phyloP scores from a whole-genome alignment of 2,113 vertebrate genomes.

The Struthio camelus region DNA sequence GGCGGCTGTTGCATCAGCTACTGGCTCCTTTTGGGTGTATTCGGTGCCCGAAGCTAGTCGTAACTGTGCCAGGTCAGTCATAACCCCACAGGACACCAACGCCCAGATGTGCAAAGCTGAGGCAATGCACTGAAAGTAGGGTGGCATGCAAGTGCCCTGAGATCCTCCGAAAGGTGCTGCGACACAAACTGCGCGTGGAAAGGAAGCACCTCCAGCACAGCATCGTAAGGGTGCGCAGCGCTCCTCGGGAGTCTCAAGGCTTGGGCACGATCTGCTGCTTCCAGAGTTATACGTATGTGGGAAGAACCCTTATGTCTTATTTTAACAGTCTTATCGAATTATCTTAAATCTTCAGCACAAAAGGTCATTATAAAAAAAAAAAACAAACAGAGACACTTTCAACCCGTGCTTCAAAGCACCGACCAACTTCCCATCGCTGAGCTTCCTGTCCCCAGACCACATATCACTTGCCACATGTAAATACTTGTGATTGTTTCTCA shows the following conservation, averaged over 20 bases:
- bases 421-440: background rate
- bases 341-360: background rate
- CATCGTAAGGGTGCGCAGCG: accelerated
- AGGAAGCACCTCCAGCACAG: background rate
- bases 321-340: background rate
- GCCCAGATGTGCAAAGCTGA: background rate
- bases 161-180: background rate
- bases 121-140: background rate
- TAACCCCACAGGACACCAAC: background rate
- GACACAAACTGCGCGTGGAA: background rate
- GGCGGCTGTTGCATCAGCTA: constrained; percentile 36
- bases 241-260: background rate
- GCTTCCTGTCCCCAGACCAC: background rate
- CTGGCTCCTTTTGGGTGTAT: background rate
- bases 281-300: accelerated
- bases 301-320: background rate
- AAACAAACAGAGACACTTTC: background rate
- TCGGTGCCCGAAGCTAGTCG: accelerated
- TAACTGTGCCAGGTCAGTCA: background rate
- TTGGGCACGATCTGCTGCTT: background rate
- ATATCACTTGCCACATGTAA: background rate
- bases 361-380: background rate
- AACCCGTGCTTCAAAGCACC: background rate
- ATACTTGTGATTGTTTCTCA: background rate
- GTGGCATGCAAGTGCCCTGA: background rate